phyloP scores from a whole-genome alignment of 1,140 invertebrate genomes.

The Drosophila burlai region DNA sequence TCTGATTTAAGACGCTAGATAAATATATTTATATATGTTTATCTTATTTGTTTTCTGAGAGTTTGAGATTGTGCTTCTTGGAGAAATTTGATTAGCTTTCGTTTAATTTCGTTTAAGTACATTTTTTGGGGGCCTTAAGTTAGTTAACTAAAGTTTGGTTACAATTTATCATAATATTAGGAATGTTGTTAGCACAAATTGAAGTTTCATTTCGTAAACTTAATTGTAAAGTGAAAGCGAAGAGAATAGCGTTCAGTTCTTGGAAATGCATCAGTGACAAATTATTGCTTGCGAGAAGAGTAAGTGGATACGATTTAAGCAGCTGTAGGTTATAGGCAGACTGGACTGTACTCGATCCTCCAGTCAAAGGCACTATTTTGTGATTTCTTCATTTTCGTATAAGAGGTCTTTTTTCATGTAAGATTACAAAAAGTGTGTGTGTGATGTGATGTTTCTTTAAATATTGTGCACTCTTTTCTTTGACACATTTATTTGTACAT shows the following conservation, averaged over 20 bases:
- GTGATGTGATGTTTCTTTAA: not conserved
- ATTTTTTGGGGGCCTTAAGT: conserved; percentile 37
- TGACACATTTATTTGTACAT: conserved; percentile 39
- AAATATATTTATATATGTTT: conserved; percentile 50
- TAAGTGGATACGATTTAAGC: conserved; percentile 19
- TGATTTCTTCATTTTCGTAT: conserved; percentile 40
- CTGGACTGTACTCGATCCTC: conserved; percentile 18
- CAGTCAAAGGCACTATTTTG: conserved; percentile 80
- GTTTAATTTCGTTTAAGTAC: conserved; percentile 60
- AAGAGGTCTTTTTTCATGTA: conserved; percentile 11
- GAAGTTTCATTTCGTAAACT: conserved; percentile 14
- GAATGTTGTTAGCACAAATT: conserved; percentile 51
- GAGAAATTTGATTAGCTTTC: conserved; percentile 78
- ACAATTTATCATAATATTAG: conserved; percentile 34
- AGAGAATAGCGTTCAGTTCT: conserved; percentile 18
- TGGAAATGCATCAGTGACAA: conserved; percentile 28
- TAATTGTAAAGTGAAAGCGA: conserved; percentile 7
- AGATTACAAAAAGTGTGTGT: conserved; percentile 6
- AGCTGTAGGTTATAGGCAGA: conserved; percentile 25
- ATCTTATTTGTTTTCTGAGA: conserved; percentile 36
- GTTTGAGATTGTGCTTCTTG: conserved; percentile 66
- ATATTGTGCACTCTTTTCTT: conserved; percentile 2
- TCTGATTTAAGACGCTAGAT: conserved; percentile 54
- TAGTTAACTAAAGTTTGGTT: conserved; percentile 36
- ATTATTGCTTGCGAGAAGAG: conserved; percentile 38